Conservation (phyloP, 2,888 invertebrate genomes). For the Napeogenes sylphis region DNA sequence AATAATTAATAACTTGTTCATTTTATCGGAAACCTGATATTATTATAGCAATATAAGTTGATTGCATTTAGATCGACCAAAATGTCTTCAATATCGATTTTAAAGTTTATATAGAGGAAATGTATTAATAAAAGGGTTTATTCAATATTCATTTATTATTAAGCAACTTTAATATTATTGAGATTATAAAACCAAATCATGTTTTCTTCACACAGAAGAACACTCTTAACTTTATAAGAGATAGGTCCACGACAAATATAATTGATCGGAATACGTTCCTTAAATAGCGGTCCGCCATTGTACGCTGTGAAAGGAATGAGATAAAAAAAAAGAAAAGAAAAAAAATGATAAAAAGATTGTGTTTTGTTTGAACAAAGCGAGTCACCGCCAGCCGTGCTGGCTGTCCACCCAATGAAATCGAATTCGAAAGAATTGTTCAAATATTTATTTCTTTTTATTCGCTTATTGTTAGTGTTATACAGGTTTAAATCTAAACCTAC, state of each 20-base stretch:
- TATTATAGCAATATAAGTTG: neutral
- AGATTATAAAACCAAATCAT: slow-evolving; percentile 11
- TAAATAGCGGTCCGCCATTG: slow-evolving; percentile 71
- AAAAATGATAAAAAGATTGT: slow-evolving; percentile 64
- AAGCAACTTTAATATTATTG: too few species aligned
- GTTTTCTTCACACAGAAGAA: slow-evolving; percentile 13
- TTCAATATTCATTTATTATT: neutral
- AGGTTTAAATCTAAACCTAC: neutral
- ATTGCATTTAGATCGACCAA: too few species aligned
- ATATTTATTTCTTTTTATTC: slow-evolving; percentile 22
- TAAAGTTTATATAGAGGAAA: neutral
- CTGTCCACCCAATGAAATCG: slow-evolving; percentile 32
- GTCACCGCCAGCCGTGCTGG: slow-evolving; percentile 72
- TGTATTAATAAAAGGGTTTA: neutral
- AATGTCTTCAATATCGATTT: too few species aligned
- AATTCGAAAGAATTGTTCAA: slow-evolving; percentile 29
- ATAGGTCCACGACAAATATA: slow-evolving; percentile 48
- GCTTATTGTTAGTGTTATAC: neutral
- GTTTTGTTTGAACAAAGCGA: slow-evolving; percentile 74
- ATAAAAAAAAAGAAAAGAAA: slow-evolving; percentile 58
- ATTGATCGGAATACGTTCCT: slow-evolving; percentile 64
- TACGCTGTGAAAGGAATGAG: slow-evolving; percentile 57
- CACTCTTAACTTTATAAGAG: slow-evolving; percentile 15
- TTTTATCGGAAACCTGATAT: slow-evolving; percentile 2
- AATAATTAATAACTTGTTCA: slow-evolving; percentile 5